Conservation (phyloP, 2,888 invertebrate genomes). For the Agrypnus murinus region DNA sequence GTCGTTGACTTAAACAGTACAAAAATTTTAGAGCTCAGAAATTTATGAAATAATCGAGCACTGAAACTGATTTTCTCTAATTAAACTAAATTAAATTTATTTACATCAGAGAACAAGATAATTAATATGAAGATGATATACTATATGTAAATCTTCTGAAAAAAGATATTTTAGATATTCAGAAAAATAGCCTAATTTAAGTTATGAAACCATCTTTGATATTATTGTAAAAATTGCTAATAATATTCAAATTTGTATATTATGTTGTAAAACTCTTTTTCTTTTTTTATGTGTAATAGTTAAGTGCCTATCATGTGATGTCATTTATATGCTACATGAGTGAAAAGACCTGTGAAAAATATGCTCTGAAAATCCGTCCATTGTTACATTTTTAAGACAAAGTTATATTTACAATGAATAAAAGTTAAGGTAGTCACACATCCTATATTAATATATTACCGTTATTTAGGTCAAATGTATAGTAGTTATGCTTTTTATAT, state of each 20-base stretch:
- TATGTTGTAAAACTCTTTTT: constrained; percentile 40
- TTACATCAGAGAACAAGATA: too few species aligned
- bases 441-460: constrained; percentile 48
- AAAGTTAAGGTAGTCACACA: constrained; percentile 38
- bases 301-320: constrained; percentile 50
- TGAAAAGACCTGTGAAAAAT: constrained; percentile 37
- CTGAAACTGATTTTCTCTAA: too few species aligned
- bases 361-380: constrained; percentile 52
- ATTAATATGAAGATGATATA: too few species aligned
- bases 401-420: constrained; percentile 43
- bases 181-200: too few species aligned
- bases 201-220: too few species aligned
- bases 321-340: constrained; percentile 26
- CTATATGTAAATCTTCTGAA: too few species aligned
- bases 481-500: constrained; percentile 41
- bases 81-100: too few species aligned
- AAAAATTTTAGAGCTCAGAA: too few species aligned
- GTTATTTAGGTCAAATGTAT: constrained; percentile 42
- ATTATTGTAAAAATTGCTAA: too few species aligned
- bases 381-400: constrained; percentile 45
- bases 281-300: constrained; percentile 15
- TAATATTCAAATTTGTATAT: constrained; percentile 32
- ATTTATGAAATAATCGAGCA: too few species aligned
- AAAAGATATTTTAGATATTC: too few species aligned
- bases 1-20: too few species aligned